Conservation (phyloP, 2,888 invertebrate species). For the Polymixis lichenea region DNA sequence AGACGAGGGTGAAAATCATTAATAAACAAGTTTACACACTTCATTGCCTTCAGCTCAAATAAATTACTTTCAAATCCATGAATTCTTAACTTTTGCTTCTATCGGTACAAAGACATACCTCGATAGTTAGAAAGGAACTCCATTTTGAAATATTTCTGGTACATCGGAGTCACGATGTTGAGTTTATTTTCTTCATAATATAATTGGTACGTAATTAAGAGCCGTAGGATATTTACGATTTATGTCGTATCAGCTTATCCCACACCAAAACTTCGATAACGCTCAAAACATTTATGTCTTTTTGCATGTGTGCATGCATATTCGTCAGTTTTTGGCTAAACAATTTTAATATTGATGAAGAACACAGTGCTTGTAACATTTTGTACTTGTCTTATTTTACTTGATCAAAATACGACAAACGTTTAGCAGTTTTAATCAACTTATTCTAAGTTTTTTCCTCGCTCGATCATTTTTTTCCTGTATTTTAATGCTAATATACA, state of each 20-base stretch:
- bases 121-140: slow-evolving; percentile 75
- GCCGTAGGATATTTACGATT: background rate
- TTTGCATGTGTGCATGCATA: background rate
- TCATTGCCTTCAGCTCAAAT: slow-evolving; percentile 35
- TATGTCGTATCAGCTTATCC: background rate
- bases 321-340: background rate
- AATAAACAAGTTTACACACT: slow-evolving; percentile 34
- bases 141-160: slow-evolving; percentile 79
- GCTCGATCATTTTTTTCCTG: background rate
- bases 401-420: no score
- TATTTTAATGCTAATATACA: no score
- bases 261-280: background rate
- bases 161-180: slow-evolving; percentile 76
- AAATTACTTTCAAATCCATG: slow-evolving; percentile 42
- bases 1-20: background rate
- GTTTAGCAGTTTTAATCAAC: no score
- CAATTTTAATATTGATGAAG: no score
- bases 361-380: no score
- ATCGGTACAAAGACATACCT: slow-evolving; percentile 74
- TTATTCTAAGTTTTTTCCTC: no score
- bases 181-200: slow-evolving; percentile 49
- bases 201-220: slow-evolving; percentile 43
- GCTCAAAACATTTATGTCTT: background rate
- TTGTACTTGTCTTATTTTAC: no score
- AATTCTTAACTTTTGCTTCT: slow-evolving; percentile 52